A percentile compares a stretch with the other conserved stretches of the same genome.
phyloP scores from a whole-genome alignment of 2,888 invertebrate species.

The Anagyrus pseudococci region DNA sequence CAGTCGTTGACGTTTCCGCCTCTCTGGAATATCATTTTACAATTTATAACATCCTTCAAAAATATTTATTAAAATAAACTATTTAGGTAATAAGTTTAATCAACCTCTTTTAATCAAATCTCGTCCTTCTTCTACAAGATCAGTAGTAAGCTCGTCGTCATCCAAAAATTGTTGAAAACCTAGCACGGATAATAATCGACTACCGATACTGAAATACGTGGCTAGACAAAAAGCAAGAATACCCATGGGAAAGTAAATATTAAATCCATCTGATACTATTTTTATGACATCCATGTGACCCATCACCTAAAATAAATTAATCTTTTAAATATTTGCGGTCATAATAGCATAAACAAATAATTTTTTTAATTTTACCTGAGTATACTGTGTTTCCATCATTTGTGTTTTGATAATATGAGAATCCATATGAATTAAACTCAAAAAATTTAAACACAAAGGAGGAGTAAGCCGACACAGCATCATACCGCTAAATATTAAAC shows the following conservation, averaged over 20 bases:
- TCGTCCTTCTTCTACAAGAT: constrained; percentile 91
- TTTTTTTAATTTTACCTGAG: constrained; percentile 73
- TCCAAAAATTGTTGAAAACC: constrained; percentile 98
- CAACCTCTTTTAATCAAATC: constrained; percentile 89
- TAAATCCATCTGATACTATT: constrained; percentile 96
- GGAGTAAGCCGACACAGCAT: constrained; percentile 96
- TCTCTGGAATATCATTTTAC: constrained; percentile 65
- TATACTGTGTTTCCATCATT: constrained; percentile 91
- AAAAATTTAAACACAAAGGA: constrained; percentile 97
- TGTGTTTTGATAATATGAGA: constrained; percentile 86
- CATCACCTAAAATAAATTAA: constrained; percentile 76
- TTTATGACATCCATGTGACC: constrained; percentile 99
- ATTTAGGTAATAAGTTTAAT: neutral
- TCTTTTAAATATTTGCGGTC: constrained; percentile 1
- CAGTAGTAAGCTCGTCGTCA: constrained; percentile 91
- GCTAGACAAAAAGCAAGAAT: constrained; percentile 92
- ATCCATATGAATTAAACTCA: constrained; percentile 97
- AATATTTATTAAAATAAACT: constrained; percentile 9
- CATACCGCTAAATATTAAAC: constrained; percentile 98
- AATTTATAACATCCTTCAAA: neutral
- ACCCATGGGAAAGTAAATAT: constrained; percentile 98
- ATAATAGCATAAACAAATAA: neutral
- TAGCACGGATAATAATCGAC: constrained; percentile 85
- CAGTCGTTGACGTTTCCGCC: constrained; percentile 79
- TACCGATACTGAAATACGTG: constrained; percentile 93